These are phyloP conservation scores for Metridium senile DNA, from an alignment of 92 coral and sea anemone genomes.

Conservation along the genomic window DNA sequence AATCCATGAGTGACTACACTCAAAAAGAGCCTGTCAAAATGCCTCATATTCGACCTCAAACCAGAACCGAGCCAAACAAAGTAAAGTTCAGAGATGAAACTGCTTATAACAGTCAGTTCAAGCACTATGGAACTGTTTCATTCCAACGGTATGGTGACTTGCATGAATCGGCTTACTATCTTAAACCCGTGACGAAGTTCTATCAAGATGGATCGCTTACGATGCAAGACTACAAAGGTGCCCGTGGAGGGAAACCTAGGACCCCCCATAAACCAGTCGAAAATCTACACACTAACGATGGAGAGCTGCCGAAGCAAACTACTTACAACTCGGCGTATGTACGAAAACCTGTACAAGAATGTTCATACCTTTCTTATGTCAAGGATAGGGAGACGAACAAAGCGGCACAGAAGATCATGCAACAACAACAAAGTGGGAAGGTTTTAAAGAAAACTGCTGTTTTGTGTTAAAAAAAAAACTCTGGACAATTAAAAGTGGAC, in stretches of 20 bases:
- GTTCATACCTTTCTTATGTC: constrained; percentile 79
- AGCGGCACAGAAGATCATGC: constrained; percentile 28
- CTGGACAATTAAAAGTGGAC: too few relatives aligned
- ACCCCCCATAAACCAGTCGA: constrained; percentile 74
- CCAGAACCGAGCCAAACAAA: constrained; percentile 72
- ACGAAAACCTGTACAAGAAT: constrained; percentile 60
- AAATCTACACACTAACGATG: constrained; percentile 42
- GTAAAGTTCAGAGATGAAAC: constrained; percentile 81
- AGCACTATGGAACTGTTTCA: constrained; percentile 69
- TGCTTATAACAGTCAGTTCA: constrained; percentile 85
- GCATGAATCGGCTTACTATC: constrained; percentile 82
- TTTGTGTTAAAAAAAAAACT: constrained; percentile 1
- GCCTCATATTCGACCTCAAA: constrained; percentile 74
- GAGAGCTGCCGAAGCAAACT: constrained; percentile 59
- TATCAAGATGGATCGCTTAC: constrained; percentile 90
- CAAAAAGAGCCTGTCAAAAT: constrained; percentile 69
- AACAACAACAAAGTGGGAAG: background rate
- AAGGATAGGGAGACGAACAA: constrained; percentile 62
- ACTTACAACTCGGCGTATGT: constrained; percentile 75
- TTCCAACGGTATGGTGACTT: constrained; percentile 86
- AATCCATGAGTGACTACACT: constrained; percentile 83
- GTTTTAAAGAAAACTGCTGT: constrained; percentile 2
- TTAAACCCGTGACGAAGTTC: constrained; percentile 85
- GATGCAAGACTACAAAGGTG: constrained; percentile 83
- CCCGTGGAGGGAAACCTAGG: constrained; percentile 80